Percentiles rank a stretch among this genome's conserved stretches.
Conservation (phyloP, 2,797 vertebrate species). For the Sarcophilus harrisii region DNA sequence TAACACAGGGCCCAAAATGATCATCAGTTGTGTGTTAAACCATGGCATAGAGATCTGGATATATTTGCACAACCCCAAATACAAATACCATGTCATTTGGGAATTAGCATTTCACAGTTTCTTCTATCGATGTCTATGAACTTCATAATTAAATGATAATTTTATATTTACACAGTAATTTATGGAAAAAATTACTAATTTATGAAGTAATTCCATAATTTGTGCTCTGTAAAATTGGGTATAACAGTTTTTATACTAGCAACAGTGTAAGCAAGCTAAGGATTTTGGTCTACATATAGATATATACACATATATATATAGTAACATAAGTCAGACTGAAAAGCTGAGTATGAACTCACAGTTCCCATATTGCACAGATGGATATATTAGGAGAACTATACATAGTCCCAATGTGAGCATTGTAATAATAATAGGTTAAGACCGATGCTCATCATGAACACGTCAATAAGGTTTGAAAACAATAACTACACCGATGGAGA, state of each 20-base stretch:
- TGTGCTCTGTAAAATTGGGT: conserved; percentile 85
- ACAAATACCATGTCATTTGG: conserved; percentile 57
- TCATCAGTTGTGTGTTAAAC: conserved; percentile 73
- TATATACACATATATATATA: conserved; percentile 67
- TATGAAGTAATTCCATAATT: conserved; percentile 80
- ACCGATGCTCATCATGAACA: conserved; percentile 78
- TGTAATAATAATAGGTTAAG: conserved; percentile 75
- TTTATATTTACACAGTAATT: conserved; percentile 70
- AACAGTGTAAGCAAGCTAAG: conserved; percentile 84
- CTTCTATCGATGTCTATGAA: conserved; percentile 64
- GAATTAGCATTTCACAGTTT: conserved; percentile 42
- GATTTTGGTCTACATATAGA: conserved; percentile 83
- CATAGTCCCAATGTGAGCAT: conserved; percentile 73
- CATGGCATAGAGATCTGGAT: conserved; percentile 71
- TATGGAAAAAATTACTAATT: conserved; percentile 76
- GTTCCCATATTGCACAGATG: conserved; percentile 86
- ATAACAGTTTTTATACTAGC: conserved; percentile 84
- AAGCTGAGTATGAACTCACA: conserved; percentile 83
- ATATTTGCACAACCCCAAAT: conserved; percentile 65
- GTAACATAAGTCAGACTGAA: conserved; percentile 83
- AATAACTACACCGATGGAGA: conserved; percentile 71
- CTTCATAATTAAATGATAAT: conserved; percentile 70
- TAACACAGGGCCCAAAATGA: conserved; percentile 82
- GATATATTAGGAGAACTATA: conserved; percentile 80
- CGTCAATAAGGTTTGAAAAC: conserved; percentile 77